Evolutionary conservation across 2,888 invertebrate species (phyloP), one percentile per base, ranked within the genome.

Genomic region (Holacanthella duospinosa): DNA sequence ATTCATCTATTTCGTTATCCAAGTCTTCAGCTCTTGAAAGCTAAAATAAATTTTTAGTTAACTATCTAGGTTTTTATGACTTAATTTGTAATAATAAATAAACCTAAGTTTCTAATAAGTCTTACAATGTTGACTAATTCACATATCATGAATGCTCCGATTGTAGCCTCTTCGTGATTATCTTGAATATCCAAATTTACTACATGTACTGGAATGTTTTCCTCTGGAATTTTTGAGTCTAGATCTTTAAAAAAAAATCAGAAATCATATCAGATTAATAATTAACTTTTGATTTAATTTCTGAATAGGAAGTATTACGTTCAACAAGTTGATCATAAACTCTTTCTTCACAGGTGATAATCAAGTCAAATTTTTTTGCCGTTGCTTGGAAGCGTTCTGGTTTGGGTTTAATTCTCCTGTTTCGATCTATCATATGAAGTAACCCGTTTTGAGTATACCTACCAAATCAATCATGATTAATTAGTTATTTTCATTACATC

Each of bases 171-270:
- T 78, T 99, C 99, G 71, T 97, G 94, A 79, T 99, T 99, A 80
- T 99, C 99, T 77, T 93, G 94, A 74, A 99, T 95, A 77, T 99
- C 99, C 72, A 99, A 87, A 78, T 99, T 99, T 62, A 99, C 88
- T 54, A 99, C 86, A 80, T 99, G 99, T 1, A 92, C 94, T 4
- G 93, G 48, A 44, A 26, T 59, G 21, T 59, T 59, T 2, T 59
- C 48, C 26, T 59, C 59, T n/a, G 59, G 59, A 6, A 36, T 59
- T 59, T 48, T 59, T 24, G 59, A 59, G 27, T 59, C 59, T 44
- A 59, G 44, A 59, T 44, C 59, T 59, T 26, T 6, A 25, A 21
- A 26, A 25, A 59, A 4, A 48, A 59, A 59, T n/a, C 28, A 6
- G 4, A 9, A 19, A 58, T 36, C 29, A 24, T 21, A n/a, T 3